Conservation (phyloP, 2,797 vertebrate species). For the Gallinago solitaria region DNA sequence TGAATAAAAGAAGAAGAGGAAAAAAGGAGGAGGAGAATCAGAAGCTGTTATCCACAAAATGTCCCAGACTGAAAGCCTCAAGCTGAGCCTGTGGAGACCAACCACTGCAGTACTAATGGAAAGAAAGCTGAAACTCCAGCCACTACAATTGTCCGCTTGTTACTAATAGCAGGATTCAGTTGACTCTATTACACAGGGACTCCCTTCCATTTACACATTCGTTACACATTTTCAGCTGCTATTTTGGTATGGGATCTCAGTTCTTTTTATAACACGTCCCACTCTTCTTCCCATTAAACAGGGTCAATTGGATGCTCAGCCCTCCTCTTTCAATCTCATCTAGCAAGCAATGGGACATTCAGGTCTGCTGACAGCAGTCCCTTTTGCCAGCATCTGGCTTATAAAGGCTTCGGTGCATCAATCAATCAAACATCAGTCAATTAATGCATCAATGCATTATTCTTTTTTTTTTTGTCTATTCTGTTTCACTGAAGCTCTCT, state of each 20-base stretch:
- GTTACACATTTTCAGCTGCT: neutral
- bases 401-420: neutral
- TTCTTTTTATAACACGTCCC: neutral
- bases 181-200: neutral
- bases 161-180: neutral
- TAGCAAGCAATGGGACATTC: neutral
- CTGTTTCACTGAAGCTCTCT: neutral
- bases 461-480: neutral
- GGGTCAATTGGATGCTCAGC: neutral
- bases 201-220: neutral
- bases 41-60: slow-evolving; percentile 15
- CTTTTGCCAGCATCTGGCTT: neutral
- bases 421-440: neutral
- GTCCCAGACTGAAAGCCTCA: neutral
- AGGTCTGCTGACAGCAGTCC: neutral
- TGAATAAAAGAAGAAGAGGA: slow-evolving; percentile 9
- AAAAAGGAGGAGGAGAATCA: slow-evolving; percentile 1
- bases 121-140: neutral
- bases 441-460: neutral
- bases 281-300: neutral
- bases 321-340: neutral
- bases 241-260: neutral
- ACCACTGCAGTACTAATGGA: neutral
- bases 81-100: neutral
- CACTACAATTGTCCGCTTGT: neutral